Evolutionary conservation across 2,888 invertebrate species (phyloP).

Genomic region (Eupithecia subumbrata): DNA sequence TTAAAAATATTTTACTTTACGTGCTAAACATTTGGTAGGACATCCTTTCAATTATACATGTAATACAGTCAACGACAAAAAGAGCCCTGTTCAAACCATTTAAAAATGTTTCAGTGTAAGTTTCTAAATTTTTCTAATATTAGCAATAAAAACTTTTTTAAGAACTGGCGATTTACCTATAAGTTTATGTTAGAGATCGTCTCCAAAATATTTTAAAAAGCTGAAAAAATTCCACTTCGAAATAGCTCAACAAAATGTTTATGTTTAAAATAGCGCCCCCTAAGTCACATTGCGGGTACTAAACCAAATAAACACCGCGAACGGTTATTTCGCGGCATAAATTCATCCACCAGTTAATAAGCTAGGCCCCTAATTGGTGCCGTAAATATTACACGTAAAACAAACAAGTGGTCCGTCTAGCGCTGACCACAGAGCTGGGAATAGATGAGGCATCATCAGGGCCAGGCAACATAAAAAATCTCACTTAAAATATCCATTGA

Average conservation of each 20-base stretch:
- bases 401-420: slow-evolving; percentile 68
- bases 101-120: too few relatives aligned
- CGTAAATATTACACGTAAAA: slow-evolving; percentile 77
- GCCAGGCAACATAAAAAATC: background rate
- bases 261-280: slow-evolving; percentile 42
- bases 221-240: background rate
- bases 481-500: background rate
- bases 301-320: slow-evolving; percentile 60
- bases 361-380: slow-evolving; percentile 70
- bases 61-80: too few relatives aligned
- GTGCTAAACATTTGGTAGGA: too few relatives aligned
- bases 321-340: slow-evolving; percentile 64
- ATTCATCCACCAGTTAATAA: slow-evolving; percentile 75
- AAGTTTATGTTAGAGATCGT: background rate
- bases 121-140: too few relatives aligned
- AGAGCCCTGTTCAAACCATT: too few relatives aligned
- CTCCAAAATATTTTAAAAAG: background rate
- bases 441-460: background rate
- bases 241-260: slow-evolving; percentile 1
- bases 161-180: too few relatives aligned
- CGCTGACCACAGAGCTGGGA: slow-evolving; percentile 51
- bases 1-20: too few relatives aligned
- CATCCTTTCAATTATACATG: too few relatives aligned
- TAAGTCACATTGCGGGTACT: slow-evolving; percentile 58
- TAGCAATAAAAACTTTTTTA: too few relatives aligned